These are phyloP conservation scores for Sinelater perroti DNA, from an alignment of 2,888 invertebrate genomes.

Conservation along the genomic window DNA sequence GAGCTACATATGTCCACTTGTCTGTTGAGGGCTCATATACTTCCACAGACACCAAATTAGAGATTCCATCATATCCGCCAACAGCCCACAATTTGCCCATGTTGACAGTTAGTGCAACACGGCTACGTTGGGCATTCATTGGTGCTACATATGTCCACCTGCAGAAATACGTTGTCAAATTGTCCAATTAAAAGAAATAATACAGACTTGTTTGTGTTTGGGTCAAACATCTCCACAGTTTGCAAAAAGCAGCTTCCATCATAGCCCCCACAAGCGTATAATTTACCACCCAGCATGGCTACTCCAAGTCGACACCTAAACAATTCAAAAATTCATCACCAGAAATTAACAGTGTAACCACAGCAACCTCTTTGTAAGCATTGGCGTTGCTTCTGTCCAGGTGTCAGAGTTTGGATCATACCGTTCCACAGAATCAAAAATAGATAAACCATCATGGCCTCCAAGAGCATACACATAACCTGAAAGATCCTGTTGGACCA, in stretches of 20 bases:
- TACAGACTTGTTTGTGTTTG: slow-evolving; percentile 70
- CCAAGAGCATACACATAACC: slow-evolving; percentile 84
- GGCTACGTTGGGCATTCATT: slow-evolving; percentile 83
- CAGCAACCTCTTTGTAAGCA: slow-evolving; percentile 73
- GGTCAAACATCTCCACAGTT: slow-evolving; percentile 84
- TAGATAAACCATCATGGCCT: slow-evolving; percentile 88
- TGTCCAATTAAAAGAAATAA: slow-evolving; percentile 1
- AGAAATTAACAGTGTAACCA: not conserved
- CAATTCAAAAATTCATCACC: not conserved
- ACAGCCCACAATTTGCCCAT: slow-evolving; percentile 86
- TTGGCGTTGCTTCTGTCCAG: slow-evolving; percentile 80
- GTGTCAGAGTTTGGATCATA: slow-evolving; percentile 77
- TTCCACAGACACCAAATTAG: slow-evolving; percentile 85
- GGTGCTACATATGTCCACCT: slow-evolving; percentile 80
- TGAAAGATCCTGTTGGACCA: slow-evolving; percentile 46
- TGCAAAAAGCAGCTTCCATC: slow-evolving; percentile 85
- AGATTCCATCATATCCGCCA: slow-evolving; percentile 81
- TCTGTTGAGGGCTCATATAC: slow-evolving; percentile 79
- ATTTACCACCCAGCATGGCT: slow-evolving; percentile 79
- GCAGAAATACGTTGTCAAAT: too few species aligned
- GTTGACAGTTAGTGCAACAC: slow-evolving; percentile 83
- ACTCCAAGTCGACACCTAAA: slow-evolving; percentile 82
- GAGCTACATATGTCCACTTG: slow-evolving; percentile 76
- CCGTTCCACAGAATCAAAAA: slow-evolving; percentile 86
- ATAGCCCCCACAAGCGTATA: slow-evolving; percentile 87